These are phyloP conservation scores for Noctua comes DNA, from an alignment of 2,888 invertebrate species.

Conservation along the genomic window DNA sequence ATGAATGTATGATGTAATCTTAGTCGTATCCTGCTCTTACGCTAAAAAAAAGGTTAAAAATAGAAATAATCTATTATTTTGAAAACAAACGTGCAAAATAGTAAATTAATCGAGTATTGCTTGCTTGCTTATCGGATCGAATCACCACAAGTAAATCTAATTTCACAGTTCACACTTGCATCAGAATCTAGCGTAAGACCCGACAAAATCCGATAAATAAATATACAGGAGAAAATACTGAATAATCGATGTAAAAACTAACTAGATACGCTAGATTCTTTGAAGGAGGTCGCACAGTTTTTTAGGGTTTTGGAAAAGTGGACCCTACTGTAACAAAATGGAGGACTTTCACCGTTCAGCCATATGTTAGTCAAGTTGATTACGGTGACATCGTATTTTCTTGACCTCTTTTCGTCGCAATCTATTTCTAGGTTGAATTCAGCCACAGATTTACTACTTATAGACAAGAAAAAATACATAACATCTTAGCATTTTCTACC, in stretches of 20 bases:
- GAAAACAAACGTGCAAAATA: background rate
- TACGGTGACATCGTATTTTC: background rate
- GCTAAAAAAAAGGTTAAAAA: background rate
- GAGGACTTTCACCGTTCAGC: background rate
- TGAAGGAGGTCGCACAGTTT: no score
- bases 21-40: background rate
- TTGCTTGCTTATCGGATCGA: conserved; percentile 38
- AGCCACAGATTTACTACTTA: background rate
- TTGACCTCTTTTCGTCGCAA: background rate
- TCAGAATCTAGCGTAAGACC: conserved; percentile 3
- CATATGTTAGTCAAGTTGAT: background rate
- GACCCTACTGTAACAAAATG: background rate
- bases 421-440: background rate
- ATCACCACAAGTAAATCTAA: conserved; percentile 51
- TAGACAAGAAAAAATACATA: background rate
- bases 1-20: background rate
- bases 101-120: conserved; percentile 31
- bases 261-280: background rate
- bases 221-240: conserved; percentile 27
- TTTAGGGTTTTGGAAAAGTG: background rate
- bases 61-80: background rate
- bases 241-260: background rate
- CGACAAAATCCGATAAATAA: conserved; percentile 24
- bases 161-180: conserved; percentile 50
- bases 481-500: background rate